A percentile compares a stretch with the other conserved stretches of the same genome.
Evolutionary conservation across 2,888 invertebrate genomes (phyloP).

Genomic region (Pterostichus madidus): DNA sequence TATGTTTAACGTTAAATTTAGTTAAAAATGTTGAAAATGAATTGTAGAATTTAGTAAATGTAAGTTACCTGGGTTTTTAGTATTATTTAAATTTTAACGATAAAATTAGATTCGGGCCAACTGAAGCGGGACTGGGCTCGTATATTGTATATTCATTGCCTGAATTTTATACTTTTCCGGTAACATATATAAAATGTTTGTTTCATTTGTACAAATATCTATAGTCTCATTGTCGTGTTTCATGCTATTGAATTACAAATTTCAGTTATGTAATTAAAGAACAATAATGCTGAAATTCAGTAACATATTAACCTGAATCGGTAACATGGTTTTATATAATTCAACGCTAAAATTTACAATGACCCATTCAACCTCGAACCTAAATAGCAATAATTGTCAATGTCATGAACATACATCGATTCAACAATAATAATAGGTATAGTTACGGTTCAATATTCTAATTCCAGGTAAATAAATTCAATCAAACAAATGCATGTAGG

Average conservation of each 20-base stretch:
- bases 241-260: background rate
- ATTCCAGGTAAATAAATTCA: background rate
- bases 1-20: too few relatives aligned
- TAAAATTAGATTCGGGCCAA: too few relatives aligned
- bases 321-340: constrained; percentile 11
- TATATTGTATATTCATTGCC: too few relatives aligned
- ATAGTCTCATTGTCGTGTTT: background rate
- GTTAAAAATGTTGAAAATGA: too few relatives aligned
- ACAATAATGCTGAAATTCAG: background rate
- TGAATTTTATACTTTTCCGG: too few relatives aligned
- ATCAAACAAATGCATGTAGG: too few relatives aligned
- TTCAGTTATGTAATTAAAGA: background rate
- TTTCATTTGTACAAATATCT: background rate
- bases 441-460: constrained; percentile 2
- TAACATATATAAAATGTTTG: too few relatives aligned
- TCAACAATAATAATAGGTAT: background rate
- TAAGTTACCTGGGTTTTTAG: too few relatives aligned
- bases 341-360: background rate
- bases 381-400: constrained; percentile 35
- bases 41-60: too few relatives aligned
- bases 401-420: constrained; percentile 20
- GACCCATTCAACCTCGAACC: constrained; percentile 1
- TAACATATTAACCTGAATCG: background rate
- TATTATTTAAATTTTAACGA: too few relatives aligned
- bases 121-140: too few relatives aligned